Evolutionary conservation across 2,113 vertebrate genomes (phyloP), one percentile per base, ranked within the genome.

Genomic region (Synodontis membranacea): DNA sequence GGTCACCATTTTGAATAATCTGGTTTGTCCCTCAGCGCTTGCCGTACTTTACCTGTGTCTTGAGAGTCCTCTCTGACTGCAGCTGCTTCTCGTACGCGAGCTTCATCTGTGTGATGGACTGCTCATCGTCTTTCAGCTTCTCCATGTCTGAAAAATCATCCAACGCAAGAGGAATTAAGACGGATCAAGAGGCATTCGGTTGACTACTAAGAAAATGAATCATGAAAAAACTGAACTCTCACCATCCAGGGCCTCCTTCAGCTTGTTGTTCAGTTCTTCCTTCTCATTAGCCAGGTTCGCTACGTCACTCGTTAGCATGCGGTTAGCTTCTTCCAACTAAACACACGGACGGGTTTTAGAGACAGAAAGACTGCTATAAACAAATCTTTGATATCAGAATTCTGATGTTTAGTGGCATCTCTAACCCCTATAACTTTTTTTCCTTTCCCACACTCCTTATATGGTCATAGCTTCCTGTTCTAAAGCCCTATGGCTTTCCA

Each of bases 241-340:
- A 97, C 98, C 96, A 89, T 99, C 98, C 84, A 96, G 92, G 23
- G 92, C 88, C 80, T 98, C 97, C 92, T 97, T 98, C 85, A 98
- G 85, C 91, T 98, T 99, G 93, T 98, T 98, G 93, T 99, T 99
- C 70, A 99, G 92, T 81, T 99, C 98, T 91, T 99, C 98, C 90
- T 99, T 99, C 93, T 99, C 98, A 87, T 97, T 98, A 86, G 98
- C 97, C 82, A 99, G 95, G 93, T 99, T 99, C 81, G 97, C 98
- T 37, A 99, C 97, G 86, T 99, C 98, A 86, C 96, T 97, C 7
- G 97, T 99, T 85, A 99, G 93, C 3, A 97, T 99, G 89, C 97
- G 96, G 72, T 99, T 99, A 28, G 98, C 97, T 93, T 99, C 98
- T 91, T 99, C 98, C 90, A 99, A 91, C 98, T 99, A 89, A 81